A percentile compares a stretch with the other conserved stretches of the same genome.
Evolutionary conservation across 30 jellyfish, hydroid and myxozoan species (phyloP).

Genomic region (Calvadosia cruxmelitensis): DNA sequence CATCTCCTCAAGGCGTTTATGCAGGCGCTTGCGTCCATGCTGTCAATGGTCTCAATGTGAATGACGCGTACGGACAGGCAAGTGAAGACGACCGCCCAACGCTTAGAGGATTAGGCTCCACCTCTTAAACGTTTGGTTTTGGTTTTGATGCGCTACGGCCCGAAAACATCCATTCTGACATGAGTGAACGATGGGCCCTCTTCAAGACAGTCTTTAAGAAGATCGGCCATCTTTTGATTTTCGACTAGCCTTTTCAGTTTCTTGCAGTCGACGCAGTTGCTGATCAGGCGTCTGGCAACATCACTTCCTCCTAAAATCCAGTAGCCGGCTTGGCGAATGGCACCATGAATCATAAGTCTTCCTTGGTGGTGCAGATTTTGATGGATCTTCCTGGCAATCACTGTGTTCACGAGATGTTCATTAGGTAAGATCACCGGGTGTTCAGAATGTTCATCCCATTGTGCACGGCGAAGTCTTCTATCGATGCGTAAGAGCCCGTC

Average conservation of each 20-base stretch:
- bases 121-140: background rate
- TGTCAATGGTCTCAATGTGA: slow-evolving; percentile 23
- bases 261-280: slow-evolving; percentile 28
- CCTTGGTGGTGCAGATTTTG: slow-evolving; percentile 19
- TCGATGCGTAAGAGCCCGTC: slow-evolving; percentile 42
- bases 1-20: slow-evolving; percentile 25
- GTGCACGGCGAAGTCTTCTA: slow-evolving; percentile 19
- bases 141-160: background rate
- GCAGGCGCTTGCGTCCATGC: slow-evolving; percentile 14
- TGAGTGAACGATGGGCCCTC: slow-evolving; percentile 31
- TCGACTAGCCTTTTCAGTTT: slow-evolving; percentile 9
- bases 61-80: slow-evolving; percentile 25
- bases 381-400: slow-evolving; percentile 7
- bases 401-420: too few species aligned
- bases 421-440: too few species aligned
- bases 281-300: slow-evolving; percentile 10
- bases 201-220: slow-evolving; percentile 31
- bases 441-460: too few species aligned
- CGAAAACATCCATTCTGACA: slow-evolving; percentile 8
- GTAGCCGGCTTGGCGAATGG: slow-evolving; percentile 22
- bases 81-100: slow-evolving; percentile 12
- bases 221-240: slow-evolving; percentile 42
- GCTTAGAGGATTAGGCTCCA: slow-evolving; percentile 6
- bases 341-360: slow-evolving; percentile 9
- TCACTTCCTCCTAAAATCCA: slow-evolving; percentile 28